Evolutionary conservation across 2,888 invertebrate species (phyloP).

Genomic region (Hypsopygia costalis): DNA sequence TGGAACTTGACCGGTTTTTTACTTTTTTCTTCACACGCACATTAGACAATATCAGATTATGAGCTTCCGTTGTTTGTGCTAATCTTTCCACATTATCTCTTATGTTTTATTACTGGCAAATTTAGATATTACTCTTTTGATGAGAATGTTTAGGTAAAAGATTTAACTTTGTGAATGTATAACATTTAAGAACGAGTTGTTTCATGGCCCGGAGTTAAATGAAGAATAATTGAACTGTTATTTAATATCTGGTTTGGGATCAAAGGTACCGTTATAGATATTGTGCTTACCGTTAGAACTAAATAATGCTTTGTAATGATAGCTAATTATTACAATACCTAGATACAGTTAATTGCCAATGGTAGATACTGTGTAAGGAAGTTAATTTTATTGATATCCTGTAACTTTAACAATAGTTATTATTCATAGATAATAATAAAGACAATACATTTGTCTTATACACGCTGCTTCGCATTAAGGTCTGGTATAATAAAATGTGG

Average conservation of each 20-base stretch:
- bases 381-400: neutral
- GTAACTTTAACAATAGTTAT: no score
- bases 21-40: slow-evolving; percentile 16
- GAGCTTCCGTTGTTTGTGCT: slow-evolving; percentile 28
- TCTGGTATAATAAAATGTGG: no score
- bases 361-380: neutral
- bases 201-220: neutral
- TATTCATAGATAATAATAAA: no score
- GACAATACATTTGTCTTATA: no score
- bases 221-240: neutral
- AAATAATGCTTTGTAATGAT: slow-evolving; percentile 40
- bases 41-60: slow-evolving; percentile 18
- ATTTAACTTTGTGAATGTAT: slow-evolving; percentile 2
- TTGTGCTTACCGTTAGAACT: slow-evolving; percentile 17
- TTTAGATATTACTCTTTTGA: slow-evolving; percentile 23
- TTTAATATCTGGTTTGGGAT: neutral
- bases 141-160: slow-evolving; percentile 15
- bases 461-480: no score
- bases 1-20: slow-evolving; percentile 10
- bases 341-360: neutral
- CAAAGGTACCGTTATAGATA: slow-evolving; percentile 19
- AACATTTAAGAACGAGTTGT: neutral
- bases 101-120: slow-evolving; percentile 17
- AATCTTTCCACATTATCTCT: slow-evolving; percentile 26
- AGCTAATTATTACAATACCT: slow-evolving; percentile 8